A percentile compares a stretch with the other conserved stretches of the same genome.
These are phyloP conservation scores for Margarornis squamiger DNA, from an alignment of 2,797 vertebrate genomes.

Conservation along the genomic window DNA sequence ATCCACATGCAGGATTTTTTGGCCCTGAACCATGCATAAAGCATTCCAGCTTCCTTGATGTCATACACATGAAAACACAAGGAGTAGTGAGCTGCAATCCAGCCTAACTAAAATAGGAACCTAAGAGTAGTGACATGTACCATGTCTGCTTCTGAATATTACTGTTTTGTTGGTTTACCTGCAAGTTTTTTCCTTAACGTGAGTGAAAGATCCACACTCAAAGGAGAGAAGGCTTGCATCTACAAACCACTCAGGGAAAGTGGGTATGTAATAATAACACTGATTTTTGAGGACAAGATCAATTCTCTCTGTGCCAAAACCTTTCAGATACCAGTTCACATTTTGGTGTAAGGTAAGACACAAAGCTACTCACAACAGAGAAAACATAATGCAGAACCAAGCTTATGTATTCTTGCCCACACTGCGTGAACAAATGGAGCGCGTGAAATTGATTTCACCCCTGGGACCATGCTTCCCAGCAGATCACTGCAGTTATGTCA, in stretches of 20 bases:
- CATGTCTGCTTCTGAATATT: not conserved
- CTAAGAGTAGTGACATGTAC: not conserved
- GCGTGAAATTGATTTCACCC: not conserved
- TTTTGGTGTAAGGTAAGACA: not conserved
- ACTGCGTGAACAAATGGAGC: not conserved
- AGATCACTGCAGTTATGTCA: not conserved
- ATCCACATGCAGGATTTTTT: not conserved
- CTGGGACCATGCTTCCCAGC: not conserved
- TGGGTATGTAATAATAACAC: not conserved
- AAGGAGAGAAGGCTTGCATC: not conserved
- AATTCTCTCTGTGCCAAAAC: not conserved
- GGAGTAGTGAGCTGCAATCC: not conserved
- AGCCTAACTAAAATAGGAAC: not conserved
- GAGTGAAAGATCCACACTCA: not conserved
- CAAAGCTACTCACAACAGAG: rapidly evolving
- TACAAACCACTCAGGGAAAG: not conserved
- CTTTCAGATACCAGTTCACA: not conserved
- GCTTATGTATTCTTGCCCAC: not conserved
- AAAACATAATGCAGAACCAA: not conserved
- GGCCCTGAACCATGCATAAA: not conserved
- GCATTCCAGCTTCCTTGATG: not conserved
- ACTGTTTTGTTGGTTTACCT: not conserved
- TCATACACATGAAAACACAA: not conserved
- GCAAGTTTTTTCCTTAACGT: not conserved
- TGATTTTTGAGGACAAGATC: not conserved